Evolutionary conservation across 2,888 invertebrate genomes (phyloP).

Genomic region (Matsumyia berberina): DNA sequence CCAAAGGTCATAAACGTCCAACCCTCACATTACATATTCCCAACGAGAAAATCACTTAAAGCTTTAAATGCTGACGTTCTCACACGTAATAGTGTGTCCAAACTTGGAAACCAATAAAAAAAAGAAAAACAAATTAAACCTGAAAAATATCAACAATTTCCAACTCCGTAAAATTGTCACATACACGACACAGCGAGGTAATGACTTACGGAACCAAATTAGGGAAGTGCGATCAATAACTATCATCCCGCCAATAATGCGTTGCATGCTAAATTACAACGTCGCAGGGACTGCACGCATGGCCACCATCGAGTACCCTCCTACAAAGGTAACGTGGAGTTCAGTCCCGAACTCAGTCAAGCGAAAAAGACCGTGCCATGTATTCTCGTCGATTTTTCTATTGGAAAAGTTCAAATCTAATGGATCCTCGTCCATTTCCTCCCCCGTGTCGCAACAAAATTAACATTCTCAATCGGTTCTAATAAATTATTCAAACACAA

Average conservation of each 20-base stretch:
- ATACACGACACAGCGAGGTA: conserved; percentile 48
- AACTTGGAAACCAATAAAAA: conserved; percentile 49
- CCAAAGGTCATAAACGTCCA: conserved; percentile 8
- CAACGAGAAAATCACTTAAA: conserved; percentile 15
- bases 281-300: conserved; percentile 61
- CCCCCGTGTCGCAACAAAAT: conserved; percentile 23
- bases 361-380: conserved; percentile 36
- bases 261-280: conserved; percentile 69
- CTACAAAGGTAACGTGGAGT: conserved; percentile 14
- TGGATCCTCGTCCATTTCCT: conserved; percentile 7
- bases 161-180: conserved; percentile 51
- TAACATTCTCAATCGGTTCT: conserved; percentile 71
- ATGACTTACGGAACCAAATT: conserved; percentile 74
- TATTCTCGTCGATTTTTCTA: conserved; percentile 44
- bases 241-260: conserved; percentile 54
- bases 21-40: conserved; percentile 41
- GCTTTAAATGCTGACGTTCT: conserved; percentile 35
- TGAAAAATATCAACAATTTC: conserved; percentile 32
- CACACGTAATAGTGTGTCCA: conserved; percentile 52
- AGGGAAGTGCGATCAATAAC: conserved; percentile 73
- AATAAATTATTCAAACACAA: conserved; percentile 75
- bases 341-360: conserved; percentile 54
- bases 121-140: conserved; percentile 18
- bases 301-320: conserved; percentile 37
- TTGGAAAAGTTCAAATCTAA: conserved; percentile 64